Conservation (phyloP, 2,888 invertebrate genomes). For the Coremacera marginata region DNA sequence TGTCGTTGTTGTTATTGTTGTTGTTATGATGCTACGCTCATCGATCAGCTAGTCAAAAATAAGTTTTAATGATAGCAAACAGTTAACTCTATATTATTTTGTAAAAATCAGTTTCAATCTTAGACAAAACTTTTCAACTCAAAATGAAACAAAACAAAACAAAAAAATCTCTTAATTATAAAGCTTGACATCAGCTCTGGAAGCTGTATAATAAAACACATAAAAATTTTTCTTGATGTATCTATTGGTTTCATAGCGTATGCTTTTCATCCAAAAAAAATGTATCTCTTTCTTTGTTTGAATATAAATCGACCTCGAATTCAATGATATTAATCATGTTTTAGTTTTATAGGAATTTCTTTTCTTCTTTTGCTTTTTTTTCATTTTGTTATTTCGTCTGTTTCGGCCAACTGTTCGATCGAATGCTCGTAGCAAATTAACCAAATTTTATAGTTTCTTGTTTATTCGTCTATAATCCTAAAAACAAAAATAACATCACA, state of each 20-base stretch:
- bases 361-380: not conserved
- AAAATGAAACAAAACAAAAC: too few species aligned
- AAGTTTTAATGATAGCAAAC: too few species aligned
- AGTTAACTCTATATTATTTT: too few species aligned
- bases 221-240: too few species aligned
- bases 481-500: constrained; percentile 6
- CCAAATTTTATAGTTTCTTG: not conserved
- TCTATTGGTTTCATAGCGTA: too few species aligned
- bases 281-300: not conserved
- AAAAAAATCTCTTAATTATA: too few species aligned
- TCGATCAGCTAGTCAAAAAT: not conserved
- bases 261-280: not conserved
- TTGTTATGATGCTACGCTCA: constrained; percentile 52
- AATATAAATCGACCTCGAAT: constrained; percentile 12
- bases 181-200: too few species aligned
- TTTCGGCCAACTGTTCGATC: not conserved
- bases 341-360: not conserved
- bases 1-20: not conserved
- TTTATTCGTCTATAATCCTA: not conserved
- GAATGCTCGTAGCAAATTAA: too few species aligned
- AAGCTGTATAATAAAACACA: too few species aligned
- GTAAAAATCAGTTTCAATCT: too few species aligned
- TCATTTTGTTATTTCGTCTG: not conserved
- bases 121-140: too few species aligned
- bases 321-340: constrained; percentile 16